A percentile compares a stretch with the other conserved stretches of the same genome.
These are phyloP conservation scores for Hecatera dysodea DNA, from an alignment of 2,888 invertebrate genomes.

Conservation along the genomic window DNA sequence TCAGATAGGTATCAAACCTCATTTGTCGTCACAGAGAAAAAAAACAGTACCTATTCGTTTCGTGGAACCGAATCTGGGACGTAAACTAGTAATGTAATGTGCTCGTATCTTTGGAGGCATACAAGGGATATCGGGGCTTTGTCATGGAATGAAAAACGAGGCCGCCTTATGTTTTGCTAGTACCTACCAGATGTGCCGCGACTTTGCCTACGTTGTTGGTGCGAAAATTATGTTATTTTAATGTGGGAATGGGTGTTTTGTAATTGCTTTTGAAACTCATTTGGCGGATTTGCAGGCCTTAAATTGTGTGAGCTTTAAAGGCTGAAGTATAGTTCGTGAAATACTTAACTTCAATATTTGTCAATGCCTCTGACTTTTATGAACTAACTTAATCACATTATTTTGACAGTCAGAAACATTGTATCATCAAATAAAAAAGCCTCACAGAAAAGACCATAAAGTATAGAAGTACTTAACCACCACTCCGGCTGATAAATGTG, in stretches of 20 bases:
- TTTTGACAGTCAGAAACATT: background rate
- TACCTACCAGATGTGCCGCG: background rate
- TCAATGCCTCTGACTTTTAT: background rate
- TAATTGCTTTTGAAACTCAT: background rate
- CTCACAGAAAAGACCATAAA: conserved; percentile 5
- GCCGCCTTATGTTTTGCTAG: conserved; percentile 8
- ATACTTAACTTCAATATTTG: background rate
- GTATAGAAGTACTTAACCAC: conserved; percentile 3
- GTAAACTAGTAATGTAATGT: conserved; percentile 46
- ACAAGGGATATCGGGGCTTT: conserved; percentile 41
- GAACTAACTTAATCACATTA: conserved; percentile 4
- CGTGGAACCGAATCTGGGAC: conserved; percentile 2
- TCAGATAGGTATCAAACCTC: conserved; percentile 14
- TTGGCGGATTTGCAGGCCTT: too few species aligned
- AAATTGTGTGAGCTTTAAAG: too few species aligned
- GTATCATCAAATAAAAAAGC: background rate
- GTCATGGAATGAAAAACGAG: conserved; percentile 23
- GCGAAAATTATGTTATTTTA: background rate
- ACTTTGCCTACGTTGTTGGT: background rate
- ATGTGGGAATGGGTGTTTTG: background rate
- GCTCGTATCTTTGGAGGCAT: conserved; percentile 20
- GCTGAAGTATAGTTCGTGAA: background rate
- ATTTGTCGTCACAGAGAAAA: conserved; percentile 6
- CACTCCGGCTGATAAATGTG: conserved; percentile 44
- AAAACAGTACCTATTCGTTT: conserved; percentile 15